Percentiles rank a stretch among this genome's conserved stretches.
These are phyloP conservation scores for Pyrochroa serraticornis DNA, from an alignment of 2,888 invertebrate species.

Conservation along the genomic window DNA sequence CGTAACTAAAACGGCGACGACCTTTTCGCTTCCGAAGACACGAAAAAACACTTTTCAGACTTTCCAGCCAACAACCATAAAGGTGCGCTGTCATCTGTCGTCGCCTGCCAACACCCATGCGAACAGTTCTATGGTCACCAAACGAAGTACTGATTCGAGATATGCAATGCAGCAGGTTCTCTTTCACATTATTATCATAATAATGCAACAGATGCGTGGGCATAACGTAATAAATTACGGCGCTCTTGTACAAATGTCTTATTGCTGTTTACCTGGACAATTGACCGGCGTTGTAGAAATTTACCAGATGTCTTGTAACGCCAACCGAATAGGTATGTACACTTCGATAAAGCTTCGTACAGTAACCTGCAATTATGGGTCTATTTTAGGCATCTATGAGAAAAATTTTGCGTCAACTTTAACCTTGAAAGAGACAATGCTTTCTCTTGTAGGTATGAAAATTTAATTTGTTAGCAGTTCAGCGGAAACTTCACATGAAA, in stretches of 20 bases:
- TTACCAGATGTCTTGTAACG: neutral
- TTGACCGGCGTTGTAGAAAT: neutral
- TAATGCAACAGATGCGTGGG: constrained; percentile 48
- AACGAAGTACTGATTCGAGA: constrained; percentile 39
- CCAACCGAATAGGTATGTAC: neutral
- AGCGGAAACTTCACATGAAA: too few relatives aligned
- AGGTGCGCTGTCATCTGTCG: constrained; percentile 39
- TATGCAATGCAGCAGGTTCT: constrained; percentile 32
- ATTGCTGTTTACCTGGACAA: constrained; percentile 12
- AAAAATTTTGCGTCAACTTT: neutral
- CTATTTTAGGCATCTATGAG: too few relatives aligned
- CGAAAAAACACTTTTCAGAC: neutral
- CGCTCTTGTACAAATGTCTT: constrained; percentile 13
- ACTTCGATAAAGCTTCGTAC: neutral
- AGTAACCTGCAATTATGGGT: neutral
- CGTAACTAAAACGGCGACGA: too few relatives aligned
- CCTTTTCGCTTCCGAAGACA: too few relatives aligned
- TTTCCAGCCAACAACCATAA: constrained; percentile 34
- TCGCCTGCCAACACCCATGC: constrained; percentile 38
- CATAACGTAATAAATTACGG: constrained; percentile 43
- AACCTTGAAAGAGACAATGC: neutral
- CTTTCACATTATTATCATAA: constrained; percentile 47
- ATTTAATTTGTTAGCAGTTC: too few relatives aligned
- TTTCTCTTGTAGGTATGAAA: too few relatives aligned
- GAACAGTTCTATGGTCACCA: constrained; percentile 46